Base-by-base conservation (phyloP, 2,888 invertebrate genomes). In the Laothoe populi region DNA sequence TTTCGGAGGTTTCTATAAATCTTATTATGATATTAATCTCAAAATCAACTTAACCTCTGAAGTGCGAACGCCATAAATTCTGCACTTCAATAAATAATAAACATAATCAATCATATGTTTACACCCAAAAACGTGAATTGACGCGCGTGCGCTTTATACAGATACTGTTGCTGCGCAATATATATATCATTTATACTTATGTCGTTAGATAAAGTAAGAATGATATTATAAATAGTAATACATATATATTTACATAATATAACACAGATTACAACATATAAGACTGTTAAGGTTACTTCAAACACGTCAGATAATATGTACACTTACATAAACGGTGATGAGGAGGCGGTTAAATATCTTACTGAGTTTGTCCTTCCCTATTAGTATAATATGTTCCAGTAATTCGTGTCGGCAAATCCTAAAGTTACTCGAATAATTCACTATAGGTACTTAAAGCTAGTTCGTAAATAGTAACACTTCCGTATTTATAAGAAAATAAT, bases 321-420 rank as follows among this genome's bases (percentile, higher is more conserved):
- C 49, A 26, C 49, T 31, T 26, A 49, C 49, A 26, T 31, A 10
- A 10, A 8, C 19, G 16, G 4, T 11, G 11, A 53, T 16, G 35
- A 35, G 53, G 35, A 35, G 53, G 53, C 53, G 53, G 31, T 35
- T 53, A 53, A 35, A 31, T 31, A 35, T 53, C 53, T 53, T 8
- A 53, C 19, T 11, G 16, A 19, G 19, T 35, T 53, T 19, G 35
- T 31, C 53, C 53, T 35, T 35, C 19, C 11, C 53, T 35, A 35
- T 53, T 53, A 53, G 11, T 19, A 35, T n/a, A n/a, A n/a, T 35
- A 53, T 53, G 31, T 35, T 31, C 19, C 19, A 49, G 19, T 53
- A 53, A 35, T 53, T 35, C 19, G 1, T 21, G 16, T 11, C 19
- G 35, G 53, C 11, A 23, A 23, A 46, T 24, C 0, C 11, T 13